Base-by-base conservation (phyloP, 2,888 invertebrate genomes). In the Halictus ligatus region DNA sequence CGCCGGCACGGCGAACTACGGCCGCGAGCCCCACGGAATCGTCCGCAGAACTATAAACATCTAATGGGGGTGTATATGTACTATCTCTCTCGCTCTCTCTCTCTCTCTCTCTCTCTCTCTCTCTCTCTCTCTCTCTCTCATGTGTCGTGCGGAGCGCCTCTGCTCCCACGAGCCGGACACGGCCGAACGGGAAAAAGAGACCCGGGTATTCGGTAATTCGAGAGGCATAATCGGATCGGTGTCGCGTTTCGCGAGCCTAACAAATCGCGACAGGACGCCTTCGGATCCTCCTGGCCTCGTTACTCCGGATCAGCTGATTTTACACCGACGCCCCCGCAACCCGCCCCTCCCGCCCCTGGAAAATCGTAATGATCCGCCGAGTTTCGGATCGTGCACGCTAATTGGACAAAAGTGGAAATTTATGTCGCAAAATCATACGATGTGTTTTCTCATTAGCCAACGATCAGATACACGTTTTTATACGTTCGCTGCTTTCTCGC, bases 151-250 rank as follows among this genome's bases (percentile, higher is more conserved):
- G 74, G 60, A 58, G 73, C 25, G 71, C 35, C 12, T 54, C 40
- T 60, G 64, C 58, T 81, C 46, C 67, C 79, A 81, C 74, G 78
- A 77, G 83, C 75, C 58, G 48, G 67, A 64, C 58, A 58, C 29
- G n/a, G 60, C 46, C 67, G 12, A 54, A 18, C n/a, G 58, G 72
- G 78, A 74, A 85, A 81, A 75, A 81, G 75, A 78, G 83, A 72
- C 35, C 73, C 83, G 80, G 80, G 87, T 86, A 88, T 91, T 90
- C 64, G 83, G 92, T 92, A 92, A 93, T 93, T 93, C 91, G 93
- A 94, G 90, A 88, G 85, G 81, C 86, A 90, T 94, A 94, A 94
- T 94, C 93, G 92, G 93, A 92, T 93, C 90, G 90, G 91, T 92
- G 91, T 92, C 91, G 84, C 88, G 80, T 93, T 93, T 91, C 92